A percentile compares a stretch with the other conserved stretches of the same genome.
phyloP scores from a whole-genome alignment of 2,797 vertebrate species.

The Champsocephalus gunnari region DNA sequence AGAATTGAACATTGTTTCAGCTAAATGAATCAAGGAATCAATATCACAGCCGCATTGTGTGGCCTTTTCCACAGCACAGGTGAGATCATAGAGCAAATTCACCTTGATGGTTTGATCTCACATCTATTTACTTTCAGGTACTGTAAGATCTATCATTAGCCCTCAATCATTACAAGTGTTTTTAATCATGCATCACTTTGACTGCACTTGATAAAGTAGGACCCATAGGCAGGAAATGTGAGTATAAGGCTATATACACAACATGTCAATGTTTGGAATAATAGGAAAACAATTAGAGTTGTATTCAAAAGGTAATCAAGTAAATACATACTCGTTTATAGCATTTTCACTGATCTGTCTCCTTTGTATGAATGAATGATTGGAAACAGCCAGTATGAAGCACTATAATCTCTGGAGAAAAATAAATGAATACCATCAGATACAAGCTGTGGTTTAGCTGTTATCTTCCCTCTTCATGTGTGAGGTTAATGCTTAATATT shows the following conservation, averaged over 20 bases:
- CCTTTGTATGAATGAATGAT: background rate
- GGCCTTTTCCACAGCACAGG: slow-evolving; percentile 40
- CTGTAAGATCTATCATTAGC: background rate
- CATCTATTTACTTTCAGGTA: background rate
- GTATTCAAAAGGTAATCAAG: background rate
- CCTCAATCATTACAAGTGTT: background rate
- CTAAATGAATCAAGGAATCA: slow-evolving; percentile 54
- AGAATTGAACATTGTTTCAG: slow-evolving; percentile 36
- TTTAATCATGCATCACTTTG: too few relatives aligned
- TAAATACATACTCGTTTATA: background rate
- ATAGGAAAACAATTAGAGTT: background rate
- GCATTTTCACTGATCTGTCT: background rate
- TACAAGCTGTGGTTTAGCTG: background rate
- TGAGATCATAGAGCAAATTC: slow-evolving; percentile 2
- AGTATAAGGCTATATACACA: background rate
- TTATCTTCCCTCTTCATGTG: background rate
- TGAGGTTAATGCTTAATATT: slow-evolving; percentile 18
- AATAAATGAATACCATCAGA: background rate
- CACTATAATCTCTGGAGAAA: background rate
- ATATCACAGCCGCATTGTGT: slow-evolving; percentile 17
- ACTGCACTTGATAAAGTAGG: background rate
- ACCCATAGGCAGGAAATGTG: background rate
- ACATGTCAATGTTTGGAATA: background rate
- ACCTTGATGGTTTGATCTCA: slow-evolving; percentile 5
- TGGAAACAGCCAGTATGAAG: background rate